A percentile compares a stretch with the other conserved stretches of the same genome.
These are phyloP conservation scores for Apodemia zela DNA, from an alignment of 2,888 invertebrate species.

Conservation along the genomic window DNA sequence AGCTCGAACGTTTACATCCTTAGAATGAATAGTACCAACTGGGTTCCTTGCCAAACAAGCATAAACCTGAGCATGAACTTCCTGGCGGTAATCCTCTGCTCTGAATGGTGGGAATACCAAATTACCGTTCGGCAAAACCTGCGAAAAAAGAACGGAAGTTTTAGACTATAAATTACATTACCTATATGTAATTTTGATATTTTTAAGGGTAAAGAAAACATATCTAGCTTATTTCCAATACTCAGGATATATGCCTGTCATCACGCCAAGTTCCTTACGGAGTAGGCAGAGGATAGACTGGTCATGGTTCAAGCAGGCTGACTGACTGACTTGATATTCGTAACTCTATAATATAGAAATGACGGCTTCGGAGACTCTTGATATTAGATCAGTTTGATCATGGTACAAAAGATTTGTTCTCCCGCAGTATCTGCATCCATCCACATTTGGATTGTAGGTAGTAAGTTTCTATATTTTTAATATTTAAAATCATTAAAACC, in stretches of 20 bases:
- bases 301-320: too few species aligned
- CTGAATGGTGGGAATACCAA: conserved; percentile 96
- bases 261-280: neutral
- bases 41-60: conserved; percentile 94
- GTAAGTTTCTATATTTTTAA: too few species aligned
- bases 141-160: conserved; percentile 29
- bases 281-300: too few species aligned
- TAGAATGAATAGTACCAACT: conserved; percentile 93
- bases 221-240: neutral
- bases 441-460: too few species aligned
- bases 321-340: too few species aligned
- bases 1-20: conserved; percentile 96
- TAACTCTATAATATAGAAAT: too few species aligned
- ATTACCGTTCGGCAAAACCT: conserved; percentile 94
- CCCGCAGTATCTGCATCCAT: too few species aligned
- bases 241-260: neutral
- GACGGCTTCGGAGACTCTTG: too few species aligned
- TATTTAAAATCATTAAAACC: too few species aligned
- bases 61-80: conserved; percentile 96
- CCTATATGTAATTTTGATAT: neutral
- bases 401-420: too few species aligned
- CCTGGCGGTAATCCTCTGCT: conserved; percentile 95
- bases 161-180: neutral
- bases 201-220: neutral
- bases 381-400: too few species aligned